phyloP scores from a whole-genome alignment of 2,888 invertebrate species.

The Cephus pygmeus region DNA sequence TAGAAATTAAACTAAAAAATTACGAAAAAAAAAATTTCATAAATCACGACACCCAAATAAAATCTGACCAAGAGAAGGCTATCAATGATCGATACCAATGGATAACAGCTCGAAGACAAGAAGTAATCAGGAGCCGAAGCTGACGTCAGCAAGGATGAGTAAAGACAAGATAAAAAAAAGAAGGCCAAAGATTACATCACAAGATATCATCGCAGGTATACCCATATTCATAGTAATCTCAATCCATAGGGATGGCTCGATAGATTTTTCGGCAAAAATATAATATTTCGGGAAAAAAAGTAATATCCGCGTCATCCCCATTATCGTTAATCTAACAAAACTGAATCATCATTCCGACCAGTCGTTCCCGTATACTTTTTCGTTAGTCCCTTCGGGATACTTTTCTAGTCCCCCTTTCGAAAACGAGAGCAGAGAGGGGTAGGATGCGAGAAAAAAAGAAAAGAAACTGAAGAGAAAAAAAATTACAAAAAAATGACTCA shows the following conservation, averaged over 20 bases:
- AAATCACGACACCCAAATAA: neutral
- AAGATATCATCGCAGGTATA: neutral
- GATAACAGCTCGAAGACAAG: neutral
- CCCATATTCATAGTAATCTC: neutral
- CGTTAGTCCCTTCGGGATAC: too few species aligned
- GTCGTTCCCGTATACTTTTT: neutral
- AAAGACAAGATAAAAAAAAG: neutral
- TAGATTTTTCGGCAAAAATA: neutral
- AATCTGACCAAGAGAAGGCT: neutral
- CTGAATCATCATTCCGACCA: neutral
- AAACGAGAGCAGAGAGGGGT: neutral
- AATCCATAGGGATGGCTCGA: neutral
- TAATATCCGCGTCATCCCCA: neutral
- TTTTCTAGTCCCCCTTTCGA: neutral
- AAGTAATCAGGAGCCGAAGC: neutral
- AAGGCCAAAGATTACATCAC: neutral
- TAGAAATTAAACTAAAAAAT: too few species aligned
- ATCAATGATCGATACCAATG: neutral
- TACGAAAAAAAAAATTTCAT: neutral
- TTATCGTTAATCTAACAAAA: neutral
- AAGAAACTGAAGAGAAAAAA: neutral
- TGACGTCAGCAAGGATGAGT: neutral
- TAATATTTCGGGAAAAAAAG: neutral
- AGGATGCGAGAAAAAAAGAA: neutral
- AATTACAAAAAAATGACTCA: constrained; percentile 24